Percentiles rank a stretch among this genome's conserved stretches.
These are phyloP conservation scores for Himalopsyche anomala DNA, from an alignment of 2,888 invertebrate species.

Conservation along the genomic window DNA sequence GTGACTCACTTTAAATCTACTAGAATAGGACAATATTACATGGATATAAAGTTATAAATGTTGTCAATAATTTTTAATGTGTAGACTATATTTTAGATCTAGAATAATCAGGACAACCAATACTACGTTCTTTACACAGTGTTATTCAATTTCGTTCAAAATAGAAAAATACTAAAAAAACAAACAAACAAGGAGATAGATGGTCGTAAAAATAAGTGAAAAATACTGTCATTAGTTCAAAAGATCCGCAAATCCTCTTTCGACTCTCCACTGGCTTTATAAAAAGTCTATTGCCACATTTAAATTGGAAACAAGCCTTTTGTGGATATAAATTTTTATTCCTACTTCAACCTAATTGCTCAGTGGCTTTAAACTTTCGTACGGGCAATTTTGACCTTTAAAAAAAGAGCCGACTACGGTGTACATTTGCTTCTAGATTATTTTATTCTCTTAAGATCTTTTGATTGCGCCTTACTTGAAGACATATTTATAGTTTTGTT, in stretches of 20 bases:
- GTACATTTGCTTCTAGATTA: background rate
- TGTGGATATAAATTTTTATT: constrained; percentile 34
- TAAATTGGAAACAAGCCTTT: constrained; percentile 34
- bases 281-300: constrained; percentile 26
- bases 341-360: constrained; percentile 34
- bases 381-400: background rate
- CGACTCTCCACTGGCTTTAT: background rate
- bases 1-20: too few species aligned
- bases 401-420: background rate
- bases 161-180: background rate
- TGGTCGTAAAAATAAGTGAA: constrained; percentile 28
- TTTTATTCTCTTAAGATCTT: background rate
- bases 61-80: too few species aligned
- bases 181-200: background rate
- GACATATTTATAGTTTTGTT: constrained; percentile 57
- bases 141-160: too few species aligned
- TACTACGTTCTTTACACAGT: too few species aligned
- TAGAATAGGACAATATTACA: too few species aligned
- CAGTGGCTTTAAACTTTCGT: constrained; percentile 2
- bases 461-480: background rate
- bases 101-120: too few species aligned
- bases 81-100: too few species aligned
- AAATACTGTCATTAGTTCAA: constrained; percentile 8
- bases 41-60: too few species aligned
- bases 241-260: constrained; percentile 8